A percentile compares a stretch with the other conserved stretches of the same genome.
Evolutionary conservation across 2,113 vertebrate species (phyloP).

Genomic region (Lagopus leucura): DNA sequence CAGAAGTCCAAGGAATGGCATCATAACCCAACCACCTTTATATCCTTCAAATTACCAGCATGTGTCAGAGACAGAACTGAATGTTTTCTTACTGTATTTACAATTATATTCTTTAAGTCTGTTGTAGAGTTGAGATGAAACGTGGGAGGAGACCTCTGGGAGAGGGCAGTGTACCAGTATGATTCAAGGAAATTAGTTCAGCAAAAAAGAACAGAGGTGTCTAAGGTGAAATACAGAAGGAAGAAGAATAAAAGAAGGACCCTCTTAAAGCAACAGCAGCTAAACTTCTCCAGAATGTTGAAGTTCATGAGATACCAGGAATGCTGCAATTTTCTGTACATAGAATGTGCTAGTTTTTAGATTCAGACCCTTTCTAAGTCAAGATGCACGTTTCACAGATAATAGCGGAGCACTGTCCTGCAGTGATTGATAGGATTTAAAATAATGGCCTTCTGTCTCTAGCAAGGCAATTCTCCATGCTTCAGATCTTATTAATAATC

Average conservation of each 20-base stretch:
- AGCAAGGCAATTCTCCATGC: not conserved
- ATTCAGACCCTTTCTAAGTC: not conserved
- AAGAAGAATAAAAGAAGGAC: not conserved
- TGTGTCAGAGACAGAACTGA: not conserved
- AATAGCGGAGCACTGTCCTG: not conserved
- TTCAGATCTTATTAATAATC: not conserved
- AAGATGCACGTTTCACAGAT: not conserved
- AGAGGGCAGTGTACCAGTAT: not conserved
- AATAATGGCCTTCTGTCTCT: not conserved
- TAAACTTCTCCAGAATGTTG: not conserved
- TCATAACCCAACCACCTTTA: not conserved
- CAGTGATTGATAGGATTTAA: accelerated
- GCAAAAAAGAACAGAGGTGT: not conserved
- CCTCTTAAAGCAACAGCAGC: not conserved
- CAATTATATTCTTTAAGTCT: not conserved
- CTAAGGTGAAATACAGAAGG: not conserved
- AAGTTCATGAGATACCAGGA: not conserved
- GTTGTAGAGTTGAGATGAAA: not conserved
- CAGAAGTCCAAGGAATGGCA: not conserved
- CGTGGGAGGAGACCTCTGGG: not conserved
- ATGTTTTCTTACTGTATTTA: not conserved
- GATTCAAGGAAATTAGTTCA: not conserved
- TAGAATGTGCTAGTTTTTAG: not conserved
- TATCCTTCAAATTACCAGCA: not conserved
- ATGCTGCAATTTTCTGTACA: accelerated